Conservation (phyloP, 2,113 vertebrate genomes). For the Alethe castanea region DNA sequence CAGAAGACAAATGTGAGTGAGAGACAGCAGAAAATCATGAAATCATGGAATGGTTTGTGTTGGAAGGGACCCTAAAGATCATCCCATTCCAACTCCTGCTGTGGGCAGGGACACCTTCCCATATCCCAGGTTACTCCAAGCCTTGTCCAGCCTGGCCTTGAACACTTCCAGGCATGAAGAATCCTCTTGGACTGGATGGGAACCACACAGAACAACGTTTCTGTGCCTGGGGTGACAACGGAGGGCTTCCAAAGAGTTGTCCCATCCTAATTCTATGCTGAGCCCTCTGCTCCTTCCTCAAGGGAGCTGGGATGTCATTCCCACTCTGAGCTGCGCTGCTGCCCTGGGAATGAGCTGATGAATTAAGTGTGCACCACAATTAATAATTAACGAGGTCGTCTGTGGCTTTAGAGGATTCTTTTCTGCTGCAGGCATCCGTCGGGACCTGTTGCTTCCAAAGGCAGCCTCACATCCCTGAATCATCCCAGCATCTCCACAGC, state of each 20-base stretch:
- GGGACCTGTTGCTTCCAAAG: constrained; percentile 10
- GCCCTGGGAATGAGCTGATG: background rate
- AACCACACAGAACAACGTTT: rapidly evolving
- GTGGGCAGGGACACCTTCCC: background rate
- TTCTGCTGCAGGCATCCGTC: background rate
- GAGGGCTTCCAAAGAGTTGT: background rate
- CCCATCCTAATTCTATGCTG: background rate
- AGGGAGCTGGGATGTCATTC: background rate
- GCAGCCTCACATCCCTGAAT: background rate
- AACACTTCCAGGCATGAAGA: background rate
- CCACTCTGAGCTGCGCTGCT: background rate
- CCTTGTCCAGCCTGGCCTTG: rapidly evolving
- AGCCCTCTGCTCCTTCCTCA: background rate
- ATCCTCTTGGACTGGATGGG: background rate
- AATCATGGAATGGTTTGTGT: background rate
- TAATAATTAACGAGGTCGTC: constrained; percentile 28
- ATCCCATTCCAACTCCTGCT: background rate
- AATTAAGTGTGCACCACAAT: background rate
- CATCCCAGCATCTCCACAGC: background rate
- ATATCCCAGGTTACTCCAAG: background rate
- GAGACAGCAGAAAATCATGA: background rate
- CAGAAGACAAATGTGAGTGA: background rate
- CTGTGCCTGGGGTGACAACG: background rate
- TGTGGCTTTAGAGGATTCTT: constrained; percentile 20
- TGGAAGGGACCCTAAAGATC: background rate